Percentiles rank a stretch among this genome's conserved stretches.
Conservation (phyloP, 1,140 invertebrate species). For the Tetragonula clypearis region DNA sequence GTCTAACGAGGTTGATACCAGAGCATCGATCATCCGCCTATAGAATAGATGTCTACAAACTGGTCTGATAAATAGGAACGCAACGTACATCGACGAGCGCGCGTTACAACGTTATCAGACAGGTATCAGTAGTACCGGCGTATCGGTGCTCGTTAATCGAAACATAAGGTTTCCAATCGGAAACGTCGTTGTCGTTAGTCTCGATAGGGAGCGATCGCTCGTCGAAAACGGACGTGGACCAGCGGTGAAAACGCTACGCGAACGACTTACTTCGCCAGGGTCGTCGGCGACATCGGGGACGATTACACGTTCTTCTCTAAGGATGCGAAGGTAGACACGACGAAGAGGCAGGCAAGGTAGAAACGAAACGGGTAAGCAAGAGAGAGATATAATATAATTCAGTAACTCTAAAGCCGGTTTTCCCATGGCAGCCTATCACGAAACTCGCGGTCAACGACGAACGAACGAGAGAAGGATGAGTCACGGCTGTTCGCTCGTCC, state of each 20-base stretch:
- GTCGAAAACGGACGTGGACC: not conserved
- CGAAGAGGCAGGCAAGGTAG: slow-evolving; percentile 1
- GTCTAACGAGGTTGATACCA: slow-evolving; percentile 1
- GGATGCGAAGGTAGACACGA: not conserved
- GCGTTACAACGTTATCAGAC: not conserved
- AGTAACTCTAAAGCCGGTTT: slow-evolving; percentile 68
- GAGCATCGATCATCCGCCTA: slow-evolving; percentile 12
- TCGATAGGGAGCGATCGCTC: too few relatives aligned
- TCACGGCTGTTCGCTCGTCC: slow-evolving; percentile 59
- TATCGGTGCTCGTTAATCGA: not conserved
- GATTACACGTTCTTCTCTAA: not conserved
- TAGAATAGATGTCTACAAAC: not conserved
- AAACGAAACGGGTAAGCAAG: slow-evolving; percentile 2
- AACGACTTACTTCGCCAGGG: slow-evolving; percentile 20
- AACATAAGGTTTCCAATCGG: not conserved
- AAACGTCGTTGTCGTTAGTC: not conserved
- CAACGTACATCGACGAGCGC: not conserved
- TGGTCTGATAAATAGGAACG: slow-evolving; percentile 2
- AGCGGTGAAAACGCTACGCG: not conserved
- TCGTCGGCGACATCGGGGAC: not conserved
- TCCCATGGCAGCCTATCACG: slow-evolving; percentile 62
- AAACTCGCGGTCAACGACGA: slow-evolving; percentile 67
- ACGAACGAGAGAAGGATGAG: slow-evolving; percentile 68
- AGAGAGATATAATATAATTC: slow-evolving; percentile 69
- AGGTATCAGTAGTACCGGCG: too few relatives aligned